Conservation (phyloP, 2,797 vertebrate genomes). For the Threskiornis aethiopicus region DNA sequence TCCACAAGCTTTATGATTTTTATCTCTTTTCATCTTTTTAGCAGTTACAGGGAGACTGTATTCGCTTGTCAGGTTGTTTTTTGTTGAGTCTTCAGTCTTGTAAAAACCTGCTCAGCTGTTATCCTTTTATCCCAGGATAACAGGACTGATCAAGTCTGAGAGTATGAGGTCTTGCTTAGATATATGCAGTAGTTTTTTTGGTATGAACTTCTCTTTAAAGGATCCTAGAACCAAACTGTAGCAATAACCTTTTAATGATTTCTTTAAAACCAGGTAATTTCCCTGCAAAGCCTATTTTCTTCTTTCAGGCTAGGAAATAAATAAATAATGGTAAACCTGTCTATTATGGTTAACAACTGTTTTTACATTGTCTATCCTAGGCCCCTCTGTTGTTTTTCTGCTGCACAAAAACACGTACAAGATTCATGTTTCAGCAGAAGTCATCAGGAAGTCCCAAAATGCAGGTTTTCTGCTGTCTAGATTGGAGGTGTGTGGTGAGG, state of each 20-base stretch:
- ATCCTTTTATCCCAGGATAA: not conserved
- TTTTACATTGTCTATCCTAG: not conserved
- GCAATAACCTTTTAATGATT: conserved; percentile 17
- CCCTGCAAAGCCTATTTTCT: not conserved
- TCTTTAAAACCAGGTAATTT: conserved; percentile 10
- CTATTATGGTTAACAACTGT: not conserved
- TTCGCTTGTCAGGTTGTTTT: not conserved
- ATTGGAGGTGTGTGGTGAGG: not conserved
- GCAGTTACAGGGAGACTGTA: not conserved
- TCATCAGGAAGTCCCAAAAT: not conserved
- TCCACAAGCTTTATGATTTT: not conserved
- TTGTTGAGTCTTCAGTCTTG: not conserved
- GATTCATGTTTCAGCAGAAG: not conserved
- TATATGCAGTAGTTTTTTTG: not conserved
- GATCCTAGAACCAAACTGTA: not conserved
- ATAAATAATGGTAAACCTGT: not conserved
- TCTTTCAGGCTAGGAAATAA: conserved; percentile 9
- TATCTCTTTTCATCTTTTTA: not conserved
- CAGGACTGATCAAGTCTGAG: not conserved
- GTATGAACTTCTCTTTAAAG: not conserved
- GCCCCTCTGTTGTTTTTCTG: not conserved
- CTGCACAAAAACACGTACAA: not conserved
- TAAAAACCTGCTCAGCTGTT: not conserved
- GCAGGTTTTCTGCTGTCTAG: not conserved
- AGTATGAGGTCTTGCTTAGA: not conserved